Conservation (phyloP, 2,113 vertebrate species). For the Dasyprocta punctata region DNA sequence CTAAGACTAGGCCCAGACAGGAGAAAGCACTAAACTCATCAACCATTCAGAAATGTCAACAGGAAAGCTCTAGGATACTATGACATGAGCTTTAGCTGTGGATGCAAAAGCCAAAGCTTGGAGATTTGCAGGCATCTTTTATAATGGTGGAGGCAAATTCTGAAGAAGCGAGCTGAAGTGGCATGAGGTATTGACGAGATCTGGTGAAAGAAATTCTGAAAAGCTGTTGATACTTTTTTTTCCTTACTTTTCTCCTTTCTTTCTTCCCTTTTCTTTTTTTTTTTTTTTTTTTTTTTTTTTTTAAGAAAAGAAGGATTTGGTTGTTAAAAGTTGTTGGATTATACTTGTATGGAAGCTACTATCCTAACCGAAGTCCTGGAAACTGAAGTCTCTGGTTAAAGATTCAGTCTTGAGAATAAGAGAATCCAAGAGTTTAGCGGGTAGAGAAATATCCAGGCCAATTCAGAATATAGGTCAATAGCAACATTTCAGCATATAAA, state of each 20-base stretch:
- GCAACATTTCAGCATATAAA: not conserved
- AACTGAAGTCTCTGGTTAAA: not conserved
- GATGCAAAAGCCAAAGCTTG: not conserved
- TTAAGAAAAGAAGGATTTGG: not conserved
- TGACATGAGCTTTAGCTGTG: not conserved
- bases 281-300: not conserved
- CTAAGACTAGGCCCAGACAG: not conserved
- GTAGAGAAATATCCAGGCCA: not conserved
- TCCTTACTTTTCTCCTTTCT: no score
- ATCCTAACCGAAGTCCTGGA: not conserved
- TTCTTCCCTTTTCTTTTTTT: not conserved
- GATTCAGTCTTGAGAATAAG: not conserved
- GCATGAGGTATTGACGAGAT: no score
- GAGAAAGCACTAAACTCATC: not conserved
- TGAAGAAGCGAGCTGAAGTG: not conserved
- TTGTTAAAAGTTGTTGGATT: not conserved
- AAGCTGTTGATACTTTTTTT: not conserved
- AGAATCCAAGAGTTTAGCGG: not conserved
- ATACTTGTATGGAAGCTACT: not conserved
- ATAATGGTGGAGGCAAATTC: not conserved
- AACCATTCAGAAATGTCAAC: not conserved
- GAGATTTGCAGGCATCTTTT: not conserved
- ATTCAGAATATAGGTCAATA: not conserved
- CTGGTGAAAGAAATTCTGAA: not conserved
- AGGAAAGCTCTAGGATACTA: not conserved